These are phyloP conservation scores for Kryptolebias marmoratus DNA, from an alignment of 2,113 vertebrate genomes.

Conservation along the genomic window DNA sequence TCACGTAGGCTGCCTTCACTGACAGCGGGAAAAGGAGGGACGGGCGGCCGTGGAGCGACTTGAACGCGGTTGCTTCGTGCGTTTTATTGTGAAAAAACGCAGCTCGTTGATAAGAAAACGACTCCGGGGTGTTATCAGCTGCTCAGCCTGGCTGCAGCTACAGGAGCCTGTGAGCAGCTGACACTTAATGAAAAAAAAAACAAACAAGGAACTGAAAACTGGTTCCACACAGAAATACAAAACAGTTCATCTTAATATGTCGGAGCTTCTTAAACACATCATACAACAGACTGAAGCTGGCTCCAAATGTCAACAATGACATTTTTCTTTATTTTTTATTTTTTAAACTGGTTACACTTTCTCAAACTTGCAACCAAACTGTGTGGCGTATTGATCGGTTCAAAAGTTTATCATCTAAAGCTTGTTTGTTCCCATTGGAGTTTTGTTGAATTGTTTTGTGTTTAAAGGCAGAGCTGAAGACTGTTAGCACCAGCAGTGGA, in stretches of 20 bases:
- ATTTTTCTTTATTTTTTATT: background rate
- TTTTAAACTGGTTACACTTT: background rate
- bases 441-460: too few relatives aligned
- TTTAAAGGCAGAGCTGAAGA: background rate
- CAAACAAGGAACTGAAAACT: conserved; percentile 29
- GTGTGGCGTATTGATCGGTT: too few relatives aligned
- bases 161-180: conserved; percentile 15
- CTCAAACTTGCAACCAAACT: too few relatives aligned
- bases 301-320: background rate
- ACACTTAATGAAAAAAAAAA: conserved; percentile 1
- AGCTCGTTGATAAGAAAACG: conserved; percentile 5
- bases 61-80: background rate
- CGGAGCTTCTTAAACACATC: background rate
- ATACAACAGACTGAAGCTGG: background rate
- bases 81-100: background rate
- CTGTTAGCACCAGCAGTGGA: background rate
- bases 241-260: background rate
- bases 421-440: too few relatives aligned
- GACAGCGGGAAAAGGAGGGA: background rate
- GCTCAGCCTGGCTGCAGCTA: conserved; percentile 28
- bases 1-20: conserved; percentile 67
- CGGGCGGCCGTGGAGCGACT: background rate
- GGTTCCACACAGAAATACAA: background rate
- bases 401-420: too few relatives aligned
- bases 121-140: background rate